Conservation (phyloP, 2,888 invertebrate species). For the Prosopocoilus inquinatus region DNA sequence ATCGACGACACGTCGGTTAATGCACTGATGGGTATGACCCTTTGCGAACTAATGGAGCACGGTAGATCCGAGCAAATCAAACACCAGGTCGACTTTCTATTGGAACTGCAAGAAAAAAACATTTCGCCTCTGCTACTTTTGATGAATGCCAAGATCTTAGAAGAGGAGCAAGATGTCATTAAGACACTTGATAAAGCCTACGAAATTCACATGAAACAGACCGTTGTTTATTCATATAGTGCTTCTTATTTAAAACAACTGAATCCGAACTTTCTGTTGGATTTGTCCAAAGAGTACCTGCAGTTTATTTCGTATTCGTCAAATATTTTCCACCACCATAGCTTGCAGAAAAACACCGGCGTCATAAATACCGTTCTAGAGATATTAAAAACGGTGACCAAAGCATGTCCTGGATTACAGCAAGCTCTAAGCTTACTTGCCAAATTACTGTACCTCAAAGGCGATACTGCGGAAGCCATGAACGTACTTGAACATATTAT, state of each 20-base stretch:
- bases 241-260: slow-evolving; percentile 70
- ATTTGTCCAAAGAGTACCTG: slow-evolving; percentile 74
- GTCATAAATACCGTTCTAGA: slow-evolving; percentile 12
- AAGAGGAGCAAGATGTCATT: slow-evolving; percentile 57
- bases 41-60: slow-evolving; percentile 76
- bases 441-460: slow-evolving; percentile 77
- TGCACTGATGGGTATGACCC: slow-evolving; percentile 77
- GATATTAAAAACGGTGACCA: slow-evolving; percentile 69
- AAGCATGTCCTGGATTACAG: slow-evolving; percentile 79
- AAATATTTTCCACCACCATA: slow-evolving; percentile 5
- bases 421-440: slow-evolving; percentile 69
- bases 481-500: slow-evolving; percentile 69
- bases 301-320: slow-evolving; percentile 61
- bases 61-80: slow-evolving; percentile 71
- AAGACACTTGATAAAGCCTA: slow-evolving; percentile 63
- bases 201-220: slow-evolving; percentile 54
- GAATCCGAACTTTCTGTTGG: slow-evolving; percentile 83
- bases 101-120: slow-evolving; percentile 72
- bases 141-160: slow-evolving; percentile 65
- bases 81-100: slow-evolving; percentile 83
- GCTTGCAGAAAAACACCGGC: slow-evolving; percentile 5
- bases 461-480: slow-evolving; percentile 72
- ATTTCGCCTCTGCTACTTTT: slow-evolving; percentile 66
- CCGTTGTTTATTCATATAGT: slow-evolving; percentile 66
- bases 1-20: slow-evolving; percentile 79